Evolutionary conservation across 2,888 invertebrate species (phyloP).

Genomic region (Monochamus alternatus): DNA sequence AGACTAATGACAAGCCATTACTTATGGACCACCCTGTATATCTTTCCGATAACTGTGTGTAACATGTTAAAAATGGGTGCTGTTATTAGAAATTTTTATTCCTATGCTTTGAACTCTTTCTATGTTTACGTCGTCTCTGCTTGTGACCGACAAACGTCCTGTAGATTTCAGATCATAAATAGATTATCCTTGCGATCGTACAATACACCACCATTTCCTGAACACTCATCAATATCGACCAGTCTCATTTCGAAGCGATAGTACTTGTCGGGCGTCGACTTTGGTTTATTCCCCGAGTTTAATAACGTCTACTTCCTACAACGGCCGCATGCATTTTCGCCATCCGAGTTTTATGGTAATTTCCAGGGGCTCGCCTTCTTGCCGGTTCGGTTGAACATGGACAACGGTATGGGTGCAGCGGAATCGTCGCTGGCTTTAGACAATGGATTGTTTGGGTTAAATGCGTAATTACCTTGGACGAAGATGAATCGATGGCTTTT

Average conservation of each 20-base stretch:
- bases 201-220: neutral
- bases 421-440: too few relatives aligned
- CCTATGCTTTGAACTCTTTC: too few relatives aligned
- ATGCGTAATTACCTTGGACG: too few relatives aligned
- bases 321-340: neutral
- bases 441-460: too few relatives aligned
- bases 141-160: neutral
- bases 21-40: too few relatives aligned
- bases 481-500: too few relatives aligned
- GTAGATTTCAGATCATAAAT: too few relatives aligned
- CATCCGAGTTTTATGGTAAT: slow-evolving; percentile 20
- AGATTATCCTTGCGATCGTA: neutral
- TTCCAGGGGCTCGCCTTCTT: slow-evolving; percentile 18
- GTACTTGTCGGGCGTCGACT: neutral
- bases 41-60: too few relatives aligned
- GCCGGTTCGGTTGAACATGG: slow-evolving; percentile 9
- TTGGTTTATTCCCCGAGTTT: neutral
- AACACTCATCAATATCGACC: slow-evolving; percentile 3
- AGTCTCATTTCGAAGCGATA: too few relatives aligned
- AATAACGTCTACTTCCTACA: slow-evolving; percentile 19
- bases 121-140: neutral
- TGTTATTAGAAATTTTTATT: too few relatives aligned
- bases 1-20: too few relatives aligned
- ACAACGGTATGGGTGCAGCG: neutral
- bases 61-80: too few relatives aligned